Percentiles rank a stretch among this genome's conserved stretches.
Conservation (phyloP, 37 sponge, comb jelly and placozoan genomes). For the Oopsacas minuta region DNA sequence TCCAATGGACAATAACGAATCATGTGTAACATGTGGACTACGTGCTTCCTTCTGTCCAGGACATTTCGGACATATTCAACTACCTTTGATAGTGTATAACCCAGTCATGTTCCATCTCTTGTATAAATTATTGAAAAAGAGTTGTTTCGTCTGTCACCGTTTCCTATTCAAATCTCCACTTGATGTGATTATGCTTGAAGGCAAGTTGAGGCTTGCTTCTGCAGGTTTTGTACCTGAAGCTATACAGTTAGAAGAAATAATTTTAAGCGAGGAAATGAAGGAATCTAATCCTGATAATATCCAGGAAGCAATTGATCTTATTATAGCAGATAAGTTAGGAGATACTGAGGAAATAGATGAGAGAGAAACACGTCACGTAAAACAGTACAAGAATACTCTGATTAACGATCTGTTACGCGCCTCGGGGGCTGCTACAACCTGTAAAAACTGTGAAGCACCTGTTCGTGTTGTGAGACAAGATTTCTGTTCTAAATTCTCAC, state of each 20-base stretch:
- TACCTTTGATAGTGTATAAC: constrained; percentile 84
- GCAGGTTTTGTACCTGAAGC: constrained; percentile 46
- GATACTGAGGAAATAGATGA: neutral
- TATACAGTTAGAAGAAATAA: constrained; percentile 26
- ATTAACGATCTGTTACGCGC: constrained; percentile 34
- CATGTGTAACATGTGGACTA: constrained; percentile 75
- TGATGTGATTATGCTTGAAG: constrained; percentile 29
- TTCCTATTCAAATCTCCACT: constrained; percentile 29
- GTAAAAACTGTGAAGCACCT: constrained; percentile 67
- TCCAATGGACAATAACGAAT: constrained; percentile 47
- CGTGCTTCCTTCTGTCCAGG: constrained; percentile 77
- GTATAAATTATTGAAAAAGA: constrained; percentile 32
- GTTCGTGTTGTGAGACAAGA: constrained; percentile 53
- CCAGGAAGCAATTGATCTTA: neutral
- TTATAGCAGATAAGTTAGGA: neutral
- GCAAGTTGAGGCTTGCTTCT: constrained; percentile 39
- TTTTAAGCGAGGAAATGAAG: neutral
- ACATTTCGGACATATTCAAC: constrained; percentile 84
- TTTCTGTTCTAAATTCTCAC: constrained; percentile 33
- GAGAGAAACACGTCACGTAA: constrained; percentile 33
- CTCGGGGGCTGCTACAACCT: constrained; percentile 22
- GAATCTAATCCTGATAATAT: neutral
- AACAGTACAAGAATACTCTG: constrained; percentile 28
- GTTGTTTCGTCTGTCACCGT: constrained; percentile 57
- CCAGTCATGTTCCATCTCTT: constrained; percentile 58